Evolutionary conservation across 2,888 invertebrate species (phyloP).

Genomic region (Agriopis marginaria): DNA sequence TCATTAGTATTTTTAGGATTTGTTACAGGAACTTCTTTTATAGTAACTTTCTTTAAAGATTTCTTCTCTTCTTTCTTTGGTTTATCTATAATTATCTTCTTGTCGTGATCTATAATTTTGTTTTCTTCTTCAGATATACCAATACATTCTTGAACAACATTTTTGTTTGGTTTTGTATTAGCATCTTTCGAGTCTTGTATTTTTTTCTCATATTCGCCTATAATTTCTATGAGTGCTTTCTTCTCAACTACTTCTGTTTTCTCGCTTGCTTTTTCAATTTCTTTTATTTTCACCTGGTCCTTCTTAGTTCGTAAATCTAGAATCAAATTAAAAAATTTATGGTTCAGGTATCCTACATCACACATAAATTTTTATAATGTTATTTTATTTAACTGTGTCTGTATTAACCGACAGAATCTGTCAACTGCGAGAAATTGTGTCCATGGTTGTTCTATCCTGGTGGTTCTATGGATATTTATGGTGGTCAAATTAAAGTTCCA

Average conservation of each 20-base stretch:
- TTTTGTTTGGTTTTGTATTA: slow-evolving; percentile 35
- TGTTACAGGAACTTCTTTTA: slow-evolving; percentile 52
- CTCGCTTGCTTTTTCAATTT: slow-evolving; percentile 52
- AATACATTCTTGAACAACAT: slow-evolving; percentile 43
- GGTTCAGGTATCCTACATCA: too few relatives aligned
- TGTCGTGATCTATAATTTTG: slow-evolving; percentile 63
- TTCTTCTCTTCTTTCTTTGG: slow-evolving; percentile 34
- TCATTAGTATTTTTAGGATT: slow-evolving; percentile 24
- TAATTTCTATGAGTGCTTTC: slow-evolving; percentile 71
- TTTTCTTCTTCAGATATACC: slow-evolving; percentile 57
- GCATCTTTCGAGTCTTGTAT: slow-evolving; percentile 44
- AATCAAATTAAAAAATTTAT: slow-evolving; percentile 6
- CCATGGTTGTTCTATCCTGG: too few relatives aligned
- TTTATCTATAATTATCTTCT: slow-evolving; percentile 57
- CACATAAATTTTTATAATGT: too few relatives aligned
- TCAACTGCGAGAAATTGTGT: too few relatives aligned
- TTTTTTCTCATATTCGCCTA: slow-evolving; percentile 57
- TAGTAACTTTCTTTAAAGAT: slow-evolving; percentile 52
- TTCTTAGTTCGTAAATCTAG: slow-evolving; percentile 51
- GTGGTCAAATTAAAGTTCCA: too few relatives aligned
- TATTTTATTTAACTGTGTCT: too few relatives aligned
- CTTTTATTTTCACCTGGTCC: slow-evolving; percentile 49
- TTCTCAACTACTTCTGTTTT: slow-evolving; percentile 53
- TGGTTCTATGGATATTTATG: too few relatives aligned
- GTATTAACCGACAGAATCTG: too few relatives aligned